A percentile compares a stretch with the other conserved stretches of the same genome.
These are phyloP conservation scores for Cliona cf. orientalis DNA, from an alignment of 37 sponge, comb jelly and placozoan species.

Conservation along the genomic window DNA sequence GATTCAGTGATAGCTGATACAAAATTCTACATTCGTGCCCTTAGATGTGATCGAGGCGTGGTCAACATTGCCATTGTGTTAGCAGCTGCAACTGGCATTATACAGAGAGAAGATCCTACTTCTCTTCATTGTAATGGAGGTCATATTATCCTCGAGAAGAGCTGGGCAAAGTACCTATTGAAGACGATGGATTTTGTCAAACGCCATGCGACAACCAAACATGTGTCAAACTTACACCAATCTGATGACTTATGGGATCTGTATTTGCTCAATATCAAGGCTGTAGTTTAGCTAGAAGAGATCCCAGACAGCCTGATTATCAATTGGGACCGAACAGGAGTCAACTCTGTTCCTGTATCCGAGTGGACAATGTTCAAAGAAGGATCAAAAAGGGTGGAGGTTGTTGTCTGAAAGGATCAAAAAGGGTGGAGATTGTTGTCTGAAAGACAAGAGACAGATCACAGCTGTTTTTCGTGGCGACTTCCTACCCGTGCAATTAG, in stretches of 20 bases:
- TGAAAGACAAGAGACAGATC: constrained; percentile 40
- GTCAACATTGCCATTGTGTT: constrained; percentile 18
- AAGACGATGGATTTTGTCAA: constrained; percentile 17
- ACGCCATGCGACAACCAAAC: constrained; percentile 16
- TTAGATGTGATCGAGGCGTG: neutral
- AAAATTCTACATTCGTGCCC: too few relatives aligned
- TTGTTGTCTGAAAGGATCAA: constrained; percentile 34
- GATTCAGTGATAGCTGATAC: too few relatives aligned
- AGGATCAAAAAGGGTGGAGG: constrained; percentile 43
- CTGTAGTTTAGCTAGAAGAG: neutral
- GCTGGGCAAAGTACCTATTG: constrained; percentile 16
- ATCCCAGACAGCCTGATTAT: constrained; percentile 18
- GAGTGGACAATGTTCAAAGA: constrained; percentile 42
- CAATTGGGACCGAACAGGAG: constrained; percentile 48
- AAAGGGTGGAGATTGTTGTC: constrained; percentile 31
- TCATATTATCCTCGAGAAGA: constrained; percentile 2
- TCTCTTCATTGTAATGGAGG: constrained; percentile 9
- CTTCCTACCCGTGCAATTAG: constrained; percentile 24
- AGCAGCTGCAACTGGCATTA: constrained; percentile 18
- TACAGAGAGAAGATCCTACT: neutral
- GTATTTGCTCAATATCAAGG: neutral
- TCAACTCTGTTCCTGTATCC: constrained; percentile 30
- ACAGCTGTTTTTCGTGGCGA: constrained; percentile 43
- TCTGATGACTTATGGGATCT: neutral
- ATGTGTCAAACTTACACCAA: neutral